Percentiles rank a stretch among this genome's conserved stretches.
Conservation (phyloP, 2,888 invertebrate genomes). For the Rhaphigaster nebulosa region DNA sequence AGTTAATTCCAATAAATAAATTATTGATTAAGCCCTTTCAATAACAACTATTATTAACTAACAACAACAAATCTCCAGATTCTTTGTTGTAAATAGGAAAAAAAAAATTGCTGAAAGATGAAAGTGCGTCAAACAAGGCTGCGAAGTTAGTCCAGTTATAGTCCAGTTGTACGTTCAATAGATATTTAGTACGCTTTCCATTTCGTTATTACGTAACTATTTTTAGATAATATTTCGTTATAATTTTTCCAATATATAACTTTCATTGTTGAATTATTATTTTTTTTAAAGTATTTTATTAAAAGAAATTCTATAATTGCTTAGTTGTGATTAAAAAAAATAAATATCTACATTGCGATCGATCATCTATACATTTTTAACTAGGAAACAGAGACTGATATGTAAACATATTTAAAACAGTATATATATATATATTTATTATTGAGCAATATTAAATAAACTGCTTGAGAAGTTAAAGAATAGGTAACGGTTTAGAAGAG, state of each 20-base stretch:
- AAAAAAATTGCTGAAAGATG: background rate
- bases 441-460: background rate
- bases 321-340: too few species aligned
- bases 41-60: background rate
- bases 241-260: too few species aligned
- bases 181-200: background rate
- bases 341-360: too few species aligned
- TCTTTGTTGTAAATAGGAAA: background rate
- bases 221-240: background rate
- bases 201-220: background rate
- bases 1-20: too few species aligned
- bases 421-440: too few species aligned
- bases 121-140: background rate
- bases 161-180: background rate
- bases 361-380: too few species aligned
- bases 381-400: too few species aligned
- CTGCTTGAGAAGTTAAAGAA: background rate
- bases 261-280: background rate
- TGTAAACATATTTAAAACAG: too few species aligned
- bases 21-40: too few species aligned
- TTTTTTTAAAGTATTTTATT: too few species aligned
- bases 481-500: background rate
- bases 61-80: background rate
- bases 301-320: too few species aligned
- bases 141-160: background rate